Evolutionary conservation across 2,113 vertebrate genomes (phyloP).

Genomic region (Centropus unirufus): DNA sequence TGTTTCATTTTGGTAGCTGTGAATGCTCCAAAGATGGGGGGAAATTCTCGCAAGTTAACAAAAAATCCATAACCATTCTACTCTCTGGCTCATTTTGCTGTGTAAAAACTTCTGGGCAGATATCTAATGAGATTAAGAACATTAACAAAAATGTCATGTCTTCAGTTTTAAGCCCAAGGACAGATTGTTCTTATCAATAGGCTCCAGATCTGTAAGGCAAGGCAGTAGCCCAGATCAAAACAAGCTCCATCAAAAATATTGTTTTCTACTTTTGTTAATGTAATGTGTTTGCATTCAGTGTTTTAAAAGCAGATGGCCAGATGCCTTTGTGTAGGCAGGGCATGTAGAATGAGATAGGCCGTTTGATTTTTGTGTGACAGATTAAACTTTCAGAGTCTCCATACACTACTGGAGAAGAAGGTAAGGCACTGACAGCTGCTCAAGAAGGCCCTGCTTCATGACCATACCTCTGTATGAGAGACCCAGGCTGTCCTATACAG

Average conservation of each 20-base stretch:
- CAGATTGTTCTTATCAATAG: conserved; percentile 16
- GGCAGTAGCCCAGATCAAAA: not conserved
- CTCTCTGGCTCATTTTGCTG: not conserved
- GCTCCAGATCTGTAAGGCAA: conserved; percentile 27
- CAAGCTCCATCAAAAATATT: not conserved
- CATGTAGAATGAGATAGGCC: not conserved
- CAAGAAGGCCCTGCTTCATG: fast-evolving
- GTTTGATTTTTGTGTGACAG: not conserved
- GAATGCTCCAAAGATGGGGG: not conserved
- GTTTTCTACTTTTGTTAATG: not conserved
- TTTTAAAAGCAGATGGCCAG: not conserved
- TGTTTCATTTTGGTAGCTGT: not conserved
- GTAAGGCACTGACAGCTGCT: not conserved
- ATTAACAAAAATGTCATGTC: conserved; percentile 14
- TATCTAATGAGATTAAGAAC: conserved; percentile 5
- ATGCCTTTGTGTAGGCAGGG: not conserved
- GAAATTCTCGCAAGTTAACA: not conserved
- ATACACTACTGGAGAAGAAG: too few relatives aligned
- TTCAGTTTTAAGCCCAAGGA: conserved; percentile 18
- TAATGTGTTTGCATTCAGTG: not conserved
- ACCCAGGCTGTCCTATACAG: not conserved
- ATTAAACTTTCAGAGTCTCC: not conserved
- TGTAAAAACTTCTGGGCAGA: not conserved
- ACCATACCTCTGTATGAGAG: not conserved
- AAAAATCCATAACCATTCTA: not conserved